Conservation (phyloP, 2,888 invertebrate species). For the Catocala fraxini region DNA sequence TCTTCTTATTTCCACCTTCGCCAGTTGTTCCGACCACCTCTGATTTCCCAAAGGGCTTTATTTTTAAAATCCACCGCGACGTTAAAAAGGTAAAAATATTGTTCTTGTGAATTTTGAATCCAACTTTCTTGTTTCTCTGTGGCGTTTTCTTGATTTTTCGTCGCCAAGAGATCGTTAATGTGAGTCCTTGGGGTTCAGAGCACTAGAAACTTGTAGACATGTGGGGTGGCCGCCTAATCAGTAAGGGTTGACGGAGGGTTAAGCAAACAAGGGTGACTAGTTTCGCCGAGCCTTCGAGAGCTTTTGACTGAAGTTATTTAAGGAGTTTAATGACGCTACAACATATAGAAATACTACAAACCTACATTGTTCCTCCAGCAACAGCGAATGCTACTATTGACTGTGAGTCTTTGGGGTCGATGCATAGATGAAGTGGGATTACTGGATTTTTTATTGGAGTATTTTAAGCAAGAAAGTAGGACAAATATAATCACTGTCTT, state of each 20-base stretch:
- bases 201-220: constrained; percentile 54
- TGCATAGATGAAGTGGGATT: too few relatives aligned
- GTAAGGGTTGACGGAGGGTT: constrained; percentile 54
- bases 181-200: constrained; percentile 46
- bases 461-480: too few relatives aligned
- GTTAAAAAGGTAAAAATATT: constrained; percentile 77
- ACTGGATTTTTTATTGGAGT: too few relatives aligned
- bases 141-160: constrained; percentile 59
- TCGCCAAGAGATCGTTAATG: constrained; percentile 61
- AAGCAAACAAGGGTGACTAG: constrained; percentile 49
- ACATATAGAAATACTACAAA: constrained; percentile 8
- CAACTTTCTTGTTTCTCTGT: constrained; percentile 48
- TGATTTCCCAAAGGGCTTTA: constrained; percentile 84
- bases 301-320: constrained; percentile 18
- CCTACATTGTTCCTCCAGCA: neutral
- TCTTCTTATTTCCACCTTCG: constrained; percentile 49
- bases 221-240: constrained; percentile 57
- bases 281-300: constrained; percentile 39
- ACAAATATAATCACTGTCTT: too few relatives aligned
- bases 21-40: constrained; percentile 67
- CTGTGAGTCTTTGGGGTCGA: too few relatives aligned
- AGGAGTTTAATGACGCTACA: constrained; percentile 8
- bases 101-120: constrained; percentile 71
- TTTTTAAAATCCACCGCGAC: constrained; percentile 77
- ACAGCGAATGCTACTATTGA: too few relatives aligned